A percentile compares a stretch with the other conserved stretches of the same genome.
Evolutionary conservation across 2,113 vertebrate species (phyloP).

Genomic region (Passer montanus): DNA sequence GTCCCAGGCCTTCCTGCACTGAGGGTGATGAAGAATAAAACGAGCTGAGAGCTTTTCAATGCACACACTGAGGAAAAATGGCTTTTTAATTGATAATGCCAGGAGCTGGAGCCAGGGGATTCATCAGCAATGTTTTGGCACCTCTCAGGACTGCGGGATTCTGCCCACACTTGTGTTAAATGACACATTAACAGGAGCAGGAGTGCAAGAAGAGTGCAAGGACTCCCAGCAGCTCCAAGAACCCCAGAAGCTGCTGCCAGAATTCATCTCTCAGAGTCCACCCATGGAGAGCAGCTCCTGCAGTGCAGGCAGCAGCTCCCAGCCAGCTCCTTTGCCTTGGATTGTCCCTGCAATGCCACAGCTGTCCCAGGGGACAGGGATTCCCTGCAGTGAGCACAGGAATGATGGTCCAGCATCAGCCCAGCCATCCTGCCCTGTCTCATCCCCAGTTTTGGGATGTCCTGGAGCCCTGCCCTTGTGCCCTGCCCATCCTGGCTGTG

Average conservation of each 20-base stretch:
- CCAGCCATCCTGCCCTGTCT: background rate
- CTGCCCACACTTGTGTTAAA: background rate
- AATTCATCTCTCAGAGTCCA: background rate
- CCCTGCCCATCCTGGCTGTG: background rate
- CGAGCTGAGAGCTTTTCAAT: background rate
- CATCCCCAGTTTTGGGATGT: background rate
- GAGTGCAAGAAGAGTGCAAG: background rate
- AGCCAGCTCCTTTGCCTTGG: background rate
- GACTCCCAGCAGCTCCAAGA: background rate
- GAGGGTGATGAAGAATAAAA: slow-evolving; percentile 2
- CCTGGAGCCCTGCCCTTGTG: background rate
- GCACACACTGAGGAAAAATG: background rate
- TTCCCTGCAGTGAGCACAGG: background rate
- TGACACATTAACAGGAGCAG: background rate
- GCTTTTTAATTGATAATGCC: slow-evolving; percentile 22
- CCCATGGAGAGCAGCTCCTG: background rate
- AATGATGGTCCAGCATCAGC: background rate
- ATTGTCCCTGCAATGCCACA: background rate
- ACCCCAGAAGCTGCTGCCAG: background rate
- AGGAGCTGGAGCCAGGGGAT: slow-evolving; percentile 8
- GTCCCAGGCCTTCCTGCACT: background rate
- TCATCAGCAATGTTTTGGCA: background rate
- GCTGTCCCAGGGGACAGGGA: background rate
- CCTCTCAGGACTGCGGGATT: background rate
- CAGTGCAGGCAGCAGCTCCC: background rate